phyloP scores from a whole-genome alignment of 2,888 invertebrate species.

The Hirudinaria manillensis region DNA sequence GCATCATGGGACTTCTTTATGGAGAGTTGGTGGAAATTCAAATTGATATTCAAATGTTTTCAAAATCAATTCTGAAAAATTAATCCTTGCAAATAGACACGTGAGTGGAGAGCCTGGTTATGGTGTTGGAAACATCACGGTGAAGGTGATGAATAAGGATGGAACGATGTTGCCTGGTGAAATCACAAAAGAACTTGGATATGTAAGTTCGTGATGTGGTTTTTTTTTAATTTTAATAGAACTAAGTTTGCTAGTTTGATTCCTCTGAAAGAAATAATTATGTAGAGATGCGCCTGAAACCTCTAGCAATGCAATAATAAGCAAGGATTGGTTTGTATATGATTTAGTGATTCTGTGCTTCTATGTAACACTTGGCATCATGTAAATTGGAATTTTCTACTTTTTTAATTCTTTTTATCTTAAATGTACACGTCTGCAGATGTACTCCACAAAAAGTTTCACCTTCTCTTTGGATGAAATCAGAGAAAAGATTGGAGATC shows the following conservation, averaged over 20 bases:
- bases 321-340: too few species aligned
- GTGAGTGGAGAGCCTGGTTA: constrained; percentile 33
- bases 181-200: constrained; percentile 35
- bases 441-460: constrained; percentile 77
- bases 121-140: constrained; percentile 37
- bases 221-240: background rate
- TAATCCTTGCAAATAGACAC: constrained; percentile 24
- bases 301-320: too few species aligned
- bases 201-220: constrained; percentile 34
- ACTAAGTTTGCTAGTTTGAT: too few species aligned
- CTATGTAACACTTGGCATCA: too few species aligned
- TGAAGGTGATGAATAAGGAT: constrained; percentile 35
- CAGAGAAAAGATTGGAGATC: constrained; percentile 41
- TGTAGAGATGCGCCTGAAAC: too few species aligned
- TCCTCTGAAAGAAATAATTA: too few species aligned
- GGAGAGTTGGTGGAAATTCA: constrained; percentile 32
- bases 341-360: too few species aligned
- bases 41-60: background rate
- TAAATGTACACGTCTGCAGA: constrained; percentile 55
- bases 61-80: background rate
- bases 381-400: background rate
- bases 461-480: constrained; percentile 77
- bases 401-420: background rate
- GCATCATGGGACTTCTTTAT: constrained; percentile 57
- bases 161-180: constrained; percentile 36